A percentile compares a stretch with the other conserved stretches of the same genome.
phyloP scores from a whole-genome alignment of 2,797 vertebrate species.

The Cirrhinus mrigala region DNA sequence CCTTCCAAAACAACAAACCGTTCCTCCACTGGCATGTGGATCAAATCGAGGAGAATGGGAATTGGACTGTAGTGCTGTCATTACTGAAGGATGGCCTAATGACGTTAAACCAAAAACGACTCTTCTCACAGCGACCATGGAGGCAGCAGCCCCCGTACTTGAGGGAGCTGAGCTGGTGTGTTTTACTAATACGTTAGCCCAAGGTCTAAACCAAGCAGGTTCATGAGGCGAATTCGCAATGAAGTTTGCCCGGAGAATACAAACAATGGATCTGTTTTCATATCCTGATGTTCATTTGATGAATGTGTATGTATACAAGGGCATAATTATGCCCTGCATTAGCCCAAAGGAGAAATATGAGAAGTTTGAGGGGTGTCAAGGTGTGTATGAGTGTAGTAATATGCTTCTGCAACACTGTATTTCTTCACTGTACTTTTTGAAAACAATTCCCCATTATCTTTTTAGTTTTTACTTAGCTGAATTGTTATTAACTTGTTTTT shows the following conservation, averaged over 20 bases:
- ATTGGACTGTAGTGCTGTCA: conserved; percentile 37
- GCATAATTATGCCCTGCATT: conserved; percentile 41
- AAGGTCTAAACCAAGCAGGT: conserved; percentile 45
- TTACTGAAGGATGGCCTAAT: conserved; percentile 58
- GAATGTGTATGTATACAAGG: conserved; percentile 38
- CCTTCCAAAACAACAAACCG: conserved; percentile 52
- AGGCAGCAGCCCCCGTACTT: conserved; percentile 38
- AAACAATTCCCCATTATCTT: not conserved
- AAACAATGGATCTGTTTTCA: conserved; percentile 48
- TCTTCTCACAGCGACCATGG: conserved; percentile 36
- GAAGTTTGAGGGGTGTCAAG: not conserved
- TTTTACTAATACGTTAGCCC: conserved; percentile 45
- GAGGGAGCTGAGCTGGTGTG: conserved; percentile 26
- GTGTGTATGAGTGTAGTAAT: not conserved
- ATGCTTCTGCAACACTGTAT: not conserved
- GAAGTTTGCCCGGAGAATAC: conserved; percentile 29
- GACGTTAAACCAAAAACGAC: conserved; percentile 51
- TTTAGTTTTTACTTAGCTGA: not conserved
- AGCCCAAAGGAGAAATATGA: conserved; percentile 29
- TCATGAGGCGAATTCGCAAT: conserved; percentile 36
- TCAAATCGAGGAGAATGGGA: conserved; percentile 56
- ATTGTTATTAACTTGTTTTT: not conserved
- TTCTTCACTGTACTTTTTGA: not conserved
- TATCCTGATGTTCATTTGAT: conserved; percentile 33
- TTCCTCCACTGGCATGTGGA: conserved; percentile 55